Evolutionary conservation across 2,113 vertebrate species (phyloP).

Genomic region (Rallus limicola): DNA sequence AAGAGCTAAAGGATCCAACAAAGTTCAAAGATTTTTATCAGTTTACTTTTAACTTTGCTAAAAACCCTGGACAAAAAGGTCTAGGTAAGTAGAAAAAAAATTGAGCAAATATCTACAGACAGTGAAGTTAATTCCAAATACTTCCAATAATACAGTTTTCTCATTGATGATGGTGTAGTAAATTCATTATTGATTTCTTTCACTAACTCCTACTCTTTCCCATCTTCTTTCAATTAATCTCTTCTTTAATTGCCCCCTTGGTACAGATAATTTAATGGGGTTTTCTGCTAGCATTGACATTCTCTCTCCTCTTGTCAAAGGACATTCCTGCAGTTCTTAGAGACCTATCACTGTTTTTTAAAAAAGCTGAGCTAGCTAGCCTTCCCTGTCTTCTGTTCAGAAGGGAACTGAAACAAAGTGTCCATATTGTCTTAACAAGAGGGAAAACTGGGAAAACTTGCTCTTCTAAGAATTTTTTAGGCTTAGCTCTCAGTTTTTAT

Average conservation of each 20-base stretch:
- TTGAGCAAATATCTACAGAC: not conserved
- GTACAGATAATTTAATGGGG: not conserved
- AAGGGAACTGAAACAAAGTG: not conserved
- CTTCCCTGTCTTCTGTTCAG: not conserved
- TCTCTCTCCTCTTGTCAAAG: not conserved
- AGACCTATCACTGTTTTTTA: not conserved
- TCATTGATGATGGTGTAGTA: not conserved
- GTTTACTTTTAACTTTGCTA: slow-evolving; percentile 96
- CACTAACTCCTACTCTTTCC: not conserved
- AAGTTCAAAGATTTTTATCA: slow-evolving; percentile 98
- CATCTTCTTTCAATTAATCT: not conserved
- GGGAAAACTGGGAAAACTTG: not conserved
- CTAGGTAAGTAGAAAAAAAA: slow-evolving; percentile 82
- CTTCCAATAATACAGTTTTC: not conserved
- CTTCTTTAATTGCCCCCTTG: not conserved
- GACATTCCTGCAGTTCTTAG: not conserved
- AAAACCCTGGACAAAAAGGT: slow-evolving; percentile 95
- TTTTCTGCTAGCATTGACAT: not conserved
- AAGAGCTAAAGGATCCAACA: slow-evolving; percentile 89
- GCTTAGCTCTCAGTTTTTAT: not conserved
- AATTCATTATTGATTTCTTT: not conserved
- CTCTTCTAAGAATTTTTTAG: not conserved
- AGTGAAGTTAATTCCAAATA: not conserved
- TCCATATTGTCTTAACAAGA: not conserved
- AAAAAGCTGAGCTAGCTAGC: not conserved